These are phyloP conservation scores for Microctonus hyperodae DNA, from an alignment of 2,888 invertebrate species.

Conservation along the genomic window DNA sequence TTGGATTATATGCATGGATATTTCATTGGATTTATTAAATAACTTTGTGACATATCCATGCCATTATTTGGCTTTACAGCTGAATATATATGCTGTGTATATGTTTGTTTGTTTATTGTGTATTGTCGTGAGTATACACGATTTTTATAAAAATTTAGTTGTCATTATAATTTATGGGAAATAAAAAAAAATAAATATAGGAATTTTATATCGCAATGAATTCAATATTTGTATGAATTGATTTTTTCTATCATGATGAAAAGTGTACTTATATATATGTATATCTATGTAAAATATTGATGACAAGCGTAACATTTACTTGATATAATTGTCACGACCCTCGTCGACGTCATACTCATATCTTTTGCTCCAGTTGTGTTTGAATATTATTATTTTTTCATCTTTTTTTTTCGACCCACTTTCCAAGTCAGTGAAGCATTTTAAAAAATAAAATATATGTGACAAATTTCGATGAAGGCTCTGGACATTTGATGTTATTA, in stretches of 20 bases:
- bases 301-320: neutral
- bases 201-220: too few relatives aligned
- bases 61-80: neutral
- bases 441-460: neutral
- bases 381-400: neutral
- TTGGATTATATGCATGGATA: neutral
- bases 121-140: too few relatives aligned
- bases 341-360: constrained; percentile 8
- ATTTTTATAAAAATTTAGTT: too few relatives aligned
- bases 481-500: too few relatives aligned
- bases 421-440: neutral
- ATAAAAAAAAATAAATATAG: too few relatives aligned
- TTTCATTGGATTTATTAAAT: neutral
- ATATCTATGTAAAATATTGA: neutral
- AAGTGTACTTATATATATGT: too few relatives aligned
- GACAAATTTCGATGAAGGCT: too few relatives aligned
- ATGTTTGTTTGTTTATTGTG: too few relatives aligned
- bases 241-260: too few relatives aligned
- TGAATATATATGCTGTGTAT: neutral
- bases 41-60: neutral
- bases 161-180: too few relatives aligned
- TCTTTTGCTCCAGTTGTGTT: neutral
- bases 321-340: constrained; percentile 6
- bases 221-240: too few relatives aligned
- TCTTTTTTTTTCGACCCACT: neutral